These are phyloP conservation scores for Astyanax mexicanus DNA, from an alignment of 2,797 vertebrate genomes.

Conservation along the genomic window DNA sequence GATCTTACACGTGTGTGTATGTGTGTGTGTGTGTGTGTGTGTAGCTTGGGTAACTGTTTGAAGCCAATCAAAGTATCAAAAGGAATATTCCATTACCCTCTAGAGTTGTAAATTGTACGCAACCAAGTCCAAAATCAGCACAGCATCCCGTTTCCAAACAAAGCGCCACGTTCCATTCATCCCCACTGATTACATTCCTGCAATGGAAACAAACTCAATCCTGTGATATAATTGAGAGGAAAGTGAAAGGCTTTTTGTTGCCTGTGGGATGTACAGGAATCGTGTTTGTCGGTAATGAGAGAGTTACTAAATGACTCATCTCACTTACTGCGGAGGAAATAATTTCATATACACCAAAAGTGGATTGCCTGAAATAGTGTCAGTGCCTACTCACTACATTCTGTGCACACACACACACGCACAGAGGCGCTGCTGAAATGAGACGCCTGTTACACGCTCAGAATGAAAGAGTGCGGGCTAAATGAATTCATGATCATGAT, in stretches of 20 bases:
- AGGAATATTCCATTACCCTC: slow-evolving; percentile 32
- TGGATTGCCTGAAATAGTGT: slow-evolving; percentile 47
- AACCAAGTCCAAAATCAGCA: slow-evolving; percentile 16
- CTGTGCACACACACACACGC: not conserved
- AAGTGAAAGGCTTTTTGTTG: slow-evolving; percentile 57
- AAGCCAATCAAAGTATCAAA: slow-evolving; percentile 34
- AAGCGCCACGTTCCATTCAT: slow-evolving; percentile 40
- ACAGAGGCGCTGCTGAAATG: slow-evolving; percentile 5
- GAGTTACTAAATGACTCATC: slow-evolving; percentile 58
- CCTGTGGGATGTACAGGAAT: slow-evolving; percentile 51
- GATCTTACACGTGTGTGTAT: not conserved
- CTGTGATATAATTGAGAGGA: slow-evolving; percentile 48
- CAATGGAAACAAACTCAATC: slow-evolving; percentile 57
- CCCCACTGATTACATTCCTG: slow-evolving; percentile 37
- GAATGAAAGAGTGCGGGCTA: not conserved
- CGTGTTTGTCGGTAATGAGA: slow-evolving; percentile 54
- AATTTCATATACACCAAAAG: slow-evolving; percentile 47
- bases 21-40: not conserved
- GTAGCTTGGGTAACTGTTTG: slow-evolving; percentile 26
- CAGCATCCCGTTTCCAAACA: slow-evolving; percentile 31
- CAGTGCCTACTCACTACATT: slow-evolving; percentile 16
- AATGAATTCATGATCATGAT: not conserved
- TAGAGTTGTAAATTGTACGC: slow-evolving; percentile 15
- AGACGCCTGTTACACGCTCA: not conserved
- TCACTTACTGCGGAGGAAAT: slow-evolving; percentile 46